Conservation (phyloP, 2,797 vertebrate genomes). For the Parauchenoglanis punctatus region DNA sequence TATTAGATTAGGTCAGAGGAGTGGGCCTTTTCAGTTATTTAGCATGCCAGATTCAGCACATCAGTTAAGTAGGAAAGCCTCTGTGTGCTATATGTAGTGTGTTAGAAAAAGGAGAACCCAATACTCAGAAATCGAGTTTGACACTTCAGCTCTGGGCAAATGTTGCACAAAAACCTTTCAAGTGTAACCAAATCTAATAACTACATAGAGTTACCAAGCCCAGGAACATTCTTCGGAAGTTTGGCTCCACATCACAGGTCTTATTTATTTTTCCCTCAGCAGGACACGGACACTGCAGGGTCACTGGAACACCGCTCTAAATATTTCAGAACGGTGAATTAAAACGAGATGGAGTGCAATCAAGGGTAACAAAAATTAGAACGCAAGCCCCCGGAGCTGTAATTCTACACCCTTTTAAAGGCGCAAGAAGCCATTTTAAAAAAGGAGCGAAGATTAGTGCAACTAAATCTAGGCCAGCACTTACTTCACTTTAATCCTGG, state of each 20-base stretch:
- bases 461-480: slow-evolving; percentile 54
- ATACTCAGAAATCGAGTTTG: not conserved
- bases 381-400: slow-evolving; percentile 47
- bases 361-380: slow-evolving; percentile 36
- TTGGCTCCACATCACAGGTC: slow-evolving; percentile 42
- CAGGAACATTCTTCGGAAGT: slow-evolving; percentile 35
- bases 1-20: not conserved
- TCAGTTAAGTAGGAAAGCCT: not conserved
- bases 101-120: not conserved
- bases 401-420: slow-evolving; percentile 40
- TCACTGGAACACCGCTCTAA: slow-evolving; percentile 45
- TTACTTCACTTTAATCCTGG: slow-evolving; percentile 68
- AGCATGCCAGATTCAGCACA: not conserved
- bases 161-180: not conserved
- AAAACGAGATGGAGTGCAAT: slow-evolving; percentile 30
- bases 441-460: slow-evolving; percentile 52
- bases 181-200: not conserved
- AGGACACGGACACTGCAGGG: slow-evolving; percentile 30
- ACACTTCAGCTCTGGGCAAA: not conserved
- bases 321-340: slow-evolving; percentile 52
- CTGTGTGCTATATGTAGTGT: not conserved
- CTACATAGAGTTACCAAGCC: slow-evolving; percentile 10
- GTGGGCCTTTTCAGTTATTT: not conserved
- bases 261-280: not conserved
- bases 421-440: slow-evolving; percentile 30